These are phyloP conservation scores for Muntiacus reevesi DNA, from an alignment of 2,113 vertebrate genomes.

Conservation along the genomic window DNA sequence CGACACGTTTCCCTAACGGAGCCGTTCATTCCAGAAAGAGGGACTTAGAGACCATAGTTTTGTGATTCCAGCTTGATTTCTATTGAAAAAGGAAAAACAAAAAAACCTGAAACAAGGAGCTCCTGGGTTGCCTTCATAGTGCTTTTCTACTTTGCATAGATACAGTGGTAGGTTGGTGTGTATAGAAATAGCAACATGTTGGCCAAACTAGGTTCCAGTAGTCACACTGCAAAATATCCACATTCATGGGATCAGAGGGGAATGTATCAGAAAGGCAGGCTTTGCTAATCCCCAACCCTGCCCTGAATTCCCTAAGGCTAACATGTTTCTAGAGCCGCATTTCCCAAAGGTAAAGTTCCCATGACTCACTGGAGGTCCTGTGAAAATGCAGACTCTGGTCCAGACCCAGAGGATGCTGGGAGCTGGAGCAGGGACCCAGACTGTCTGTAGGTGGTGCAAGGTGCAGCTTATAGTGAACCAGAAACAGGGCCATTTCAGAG, in stretches of 20 bases:
- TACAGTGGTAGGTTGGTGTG: accelerated
- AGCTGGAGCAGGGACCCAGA: background rate
- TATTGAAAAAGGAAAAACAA: background rate
- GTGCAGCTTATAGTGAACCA: too few relatives aligned
- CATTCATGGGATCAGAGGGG: background rate
- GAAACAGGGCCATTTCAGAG: accelerated
- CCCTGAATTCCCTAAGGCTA: background rate
- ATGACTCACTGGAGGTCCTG: background rate
- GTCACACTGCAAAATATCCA: background rate
- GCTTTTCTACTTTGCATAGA: background rate
- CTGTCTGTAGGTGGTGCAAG: background rate
- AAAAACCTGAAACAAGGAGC: background rate
- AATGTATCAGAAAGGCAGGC: background rate
- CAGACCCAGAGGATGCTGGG: too few relatives aligned
- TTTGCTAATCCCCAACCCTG: background rate
- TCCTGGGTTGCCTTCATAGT: accelerated
- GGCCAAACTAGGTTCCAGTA: background rate
- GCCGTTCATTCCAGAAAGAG: background rate
- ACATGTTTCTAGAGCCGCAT: background rate
- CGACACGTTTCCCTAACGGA: accelerated
- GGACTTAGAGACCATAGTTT: background rate
- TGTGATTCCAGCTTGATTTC: background rate
- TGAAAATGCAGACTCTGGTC: background rate
- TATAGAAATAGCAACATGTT: background rate
- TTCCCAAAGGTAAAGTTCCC: background rate